A percentile compares a stretch with the other conserved stretches of the same genome.
These are phyloP conservation scores for Ectemnius cavifrons DNA, from an alignment of 2,888 invertebrate genomes.

Conservation along the genomic window DNA sequence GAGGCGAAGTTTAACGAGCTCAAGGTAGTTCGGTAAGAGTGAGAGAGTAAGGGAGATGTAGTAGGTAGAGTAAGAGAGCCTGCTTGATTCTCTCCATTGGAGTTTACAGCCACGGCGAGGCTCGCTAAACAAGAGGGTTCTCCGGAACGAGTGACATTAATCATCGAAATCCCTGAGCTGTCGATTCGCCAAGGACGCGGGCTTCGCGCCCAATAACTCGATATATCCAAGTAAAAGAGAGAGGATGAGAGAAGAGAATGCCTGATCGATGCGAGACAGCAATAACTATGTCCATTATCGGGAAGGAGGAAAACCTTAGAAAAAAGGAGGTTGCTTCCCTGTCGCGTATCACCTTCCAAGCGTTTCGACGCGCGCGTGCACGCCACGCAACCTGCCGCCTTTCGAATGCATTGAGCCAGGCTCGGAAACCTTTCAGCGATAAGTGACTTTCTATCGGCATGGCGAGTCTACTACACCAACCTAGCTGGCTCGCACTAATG, in stretches of 20 bases:
- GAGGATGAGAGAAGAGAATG: slow-evolving; percentile 15
- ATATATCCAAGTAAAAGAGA: slow-evolving; percentile 49
- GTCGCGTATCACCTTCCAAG: slow-evolving; percentile 32
- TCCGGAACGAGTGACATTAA: slow-evolving; percentile 36
- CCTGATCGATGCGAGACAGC: slow-evolving; percentile 65
- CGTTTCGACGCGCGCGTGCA: background rate
- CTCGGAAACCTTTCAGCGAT: slow-evolving; percentile 14
- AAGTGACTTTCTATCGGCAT: slow-evolving; percentile 21
- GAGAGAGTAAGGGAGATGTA: background rate
- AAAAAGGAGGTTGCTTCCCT: slow-evolving; percentile 28
- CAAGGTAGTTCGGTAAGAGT: slow-evolving; percentile 15
- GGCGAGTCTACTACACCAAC: too few species aligned
- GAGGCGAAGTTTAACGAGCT: slow-evolving; percentile 44
- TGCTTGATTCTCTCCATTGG: slow-evolving; percentile 6
- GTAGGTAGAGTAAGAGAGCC: background rate
- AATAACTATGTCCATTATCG: slow-evolving; percentile 60
- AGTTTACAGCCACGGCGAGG: slow-evolving; percentile 4
- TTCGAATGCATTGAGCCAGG: background rate
- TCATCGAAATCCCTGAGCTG: slow-evolving; percentile 37
- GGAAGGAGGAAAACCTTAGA: slow-evolving; percentile 15
- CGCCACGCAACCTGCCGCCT: background rate
- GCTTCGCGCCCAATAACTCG: slow-evolving; percentile 54
- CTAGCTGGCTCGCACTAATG: slow-evolving; percentile 7
- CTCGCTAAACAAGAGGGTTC: slow-evolving; percentile 30
- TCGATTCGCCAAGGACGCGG: slow-evolving; percentile 55